A percentile compares a stretch with the other conserved stretches of the same genome.
phyloP scores from a whole-genome alignment of 1,140 invertebrate genomes.

The Pinna nobilis region DNA sequence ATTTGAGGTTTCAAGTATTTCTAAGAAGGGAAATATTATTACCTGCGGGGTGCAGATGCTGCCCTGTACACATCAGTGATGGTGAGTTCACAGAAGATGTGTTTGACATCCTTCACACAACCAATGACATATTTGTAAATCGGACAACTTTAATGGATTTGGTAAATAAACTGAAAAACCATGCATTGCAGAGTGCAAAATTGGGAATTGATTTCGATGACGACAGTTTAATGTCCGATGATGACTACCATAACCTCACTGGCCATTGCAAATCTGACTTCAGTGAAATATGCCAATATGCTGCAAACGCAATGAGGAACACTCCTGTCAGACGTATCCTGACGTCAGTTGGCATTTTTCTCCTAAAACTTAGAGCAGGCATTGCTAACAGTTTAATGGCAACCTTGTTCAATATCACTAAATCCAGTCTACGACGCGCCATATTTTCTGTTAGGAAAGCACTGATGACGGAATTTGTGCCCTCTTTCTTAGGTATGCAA shows the following conservation, averaged over 20 bases:
- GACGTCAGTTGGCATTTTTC: slow-evolving; percentile 14
- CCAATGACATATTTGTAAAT: no score
- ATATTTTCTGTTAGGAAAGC: slow-evolving; percentile 12
- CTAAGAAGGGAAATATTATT: no score
- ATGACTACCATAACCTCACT: background rate
- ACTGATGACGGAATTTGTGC: slow-evolving; percentile 13
- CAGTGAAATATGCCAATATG: background rate
- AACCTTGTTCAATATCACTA: slow-evolving; percentile 22
- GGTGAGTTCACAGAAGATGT: no score
- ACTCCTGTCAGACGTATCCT: slow-evolving; percentile 7
- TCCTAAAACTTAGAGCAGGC: slow-evolving; percentile 19
- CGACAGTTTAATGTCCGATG: background rate
- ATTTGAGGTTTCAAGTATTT: no score
- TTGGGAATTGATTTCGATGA: slow-evolving; percentile 9
- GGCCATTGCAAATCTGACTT: background rate
- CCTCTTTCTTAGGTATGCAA: background rate
- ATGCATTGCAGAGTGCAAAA: background rate
- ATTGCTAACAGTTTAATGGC: slow-evolving; percentile 15
- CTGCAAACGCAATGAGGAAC: background rate
- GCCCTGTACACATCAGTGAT: no score
- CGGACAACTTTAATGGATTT: no score
- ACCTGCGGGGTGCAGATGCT: no score
- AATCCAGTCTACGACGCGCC: slow-evolving; percentile 12
- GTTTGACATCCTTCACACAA: no score
- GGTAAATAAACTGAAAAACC: background rate